Evolutionary conservation across 2,888 invertebrate genomes (phyloP).

Genomic region (Bellardia pandia): DNA sequence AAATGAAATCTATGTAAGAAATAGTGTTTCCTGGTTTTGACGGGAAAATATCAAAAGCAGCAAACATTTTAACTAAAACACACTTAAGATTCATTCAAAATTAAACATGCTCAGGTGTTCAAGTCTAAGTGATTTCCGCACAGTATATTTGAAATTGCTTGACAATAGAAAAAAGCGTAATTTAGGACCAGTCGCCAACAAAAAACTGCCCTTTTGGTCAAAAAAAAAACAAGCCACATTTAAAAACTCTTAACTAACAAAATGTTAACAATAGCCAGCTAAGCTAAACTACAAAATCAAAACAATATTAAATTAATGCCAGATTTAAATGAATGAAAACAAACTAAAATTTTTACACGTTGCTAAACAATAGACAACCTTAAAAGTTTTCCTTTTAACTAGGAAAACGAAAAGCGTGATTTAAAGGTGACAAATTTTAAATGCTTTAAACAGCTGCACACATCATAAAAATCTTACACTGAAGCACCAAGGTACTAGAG

Average conservation of each 20-base stretch:
- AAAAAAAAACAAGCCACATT: background rate
- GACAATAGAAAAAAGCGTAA: background rate
- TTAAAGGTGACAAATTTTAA: conserved; percentile 9
- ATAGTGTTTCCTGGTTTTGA: background rate
- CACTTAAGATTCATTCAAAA: background rate
- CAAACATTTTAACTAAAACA: background rate
- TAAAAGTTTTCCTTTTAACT: background rate
- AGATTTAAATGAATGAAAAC: conserved; percentile 18
- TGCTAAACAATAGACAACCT: conserved; percentile 1
- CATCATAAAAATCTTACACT: background rate
- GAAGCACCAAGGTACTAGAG: conserved; percentile 18
- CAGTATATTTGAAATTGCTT: background rate
- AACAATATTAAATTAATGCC: conserved; percentile 13
- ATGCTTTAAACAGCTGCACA: conserved; percentile 29
- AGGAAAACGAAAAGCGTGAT: background rate
- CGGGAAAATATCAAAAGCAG: background rate
- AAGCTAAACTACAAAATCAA: background rate
- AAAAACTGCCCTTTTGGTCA: background rate
- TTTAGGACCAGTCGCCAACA: background rate
- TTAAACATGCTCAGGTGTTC: background rate
- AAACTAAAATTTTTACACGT: background rate
- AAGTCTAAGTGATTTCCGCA: background rate
- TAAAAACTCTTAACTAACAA: background rate
- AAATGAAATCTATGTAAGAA: no score
- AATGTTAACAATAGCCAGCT: background rate